Base-by-base conservation (phyloP, 2,888 invertebrate genomes). In the Steromphala cineraria region DNA sequence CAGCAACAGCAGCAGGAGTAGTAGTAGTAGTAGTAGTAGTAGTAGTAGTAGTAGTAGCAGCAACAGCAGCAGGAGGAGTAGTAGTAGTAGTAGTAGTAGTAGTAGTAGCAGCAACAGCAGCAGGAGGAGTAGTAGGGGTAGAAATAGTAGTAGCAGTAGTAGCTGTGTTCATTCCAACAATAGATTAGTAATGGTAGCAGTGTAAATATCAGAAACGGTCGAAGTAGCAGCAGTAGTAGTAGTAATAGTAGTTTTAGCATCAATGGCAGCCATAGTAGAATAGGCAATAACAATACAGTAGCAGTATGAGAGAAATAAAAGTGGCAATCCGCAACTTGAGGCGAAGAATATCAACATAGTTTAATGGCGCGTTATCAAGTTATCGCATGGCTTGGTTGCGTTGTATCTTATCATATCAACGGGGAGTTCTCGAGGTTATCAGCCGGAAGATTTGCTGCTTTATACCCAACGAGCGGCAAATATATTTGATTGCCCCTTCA, bases 1-100 rank as follows among this genome's bases (percentile, higher is more conserved):
- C 36, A 75, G 36, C 17, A 53, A 52, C 53, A 67, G 74, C 0
- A 80, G 55, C 53, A 75, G 10, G 21, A 75, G 80, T 80, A 55
- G 75, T 53, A 75, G 80, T 75, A 74, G 75, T 80, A 55, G 75
- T 75, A 80, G 80, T 80, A 75, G 80, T 75, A 74, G 56, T 53
- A 75, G 56, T 53, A 80, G 80, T 80, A 75, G 75, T 53, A 80
- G 75, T 75, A 55, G 53, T 2, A 55, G 28, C 24, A 36, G 19
- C 15, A 21, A 13, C 2, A 21, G 53, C 1, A 24, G 3, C 21
- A 77, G 13, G 36, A n/a, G n/a, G n/a, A 75, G 46, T 75, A 75
- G 75, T 75, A 75, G 75, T 3, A 75, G 46, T 75, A 75, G 52
- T n/a, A 52, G 53, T 13, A 75, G 52, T 3, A 52, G 75, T 75